Conservation (phyloP, 2,888 invertebrate species). For the Hemaris fuciformis region DNA sequence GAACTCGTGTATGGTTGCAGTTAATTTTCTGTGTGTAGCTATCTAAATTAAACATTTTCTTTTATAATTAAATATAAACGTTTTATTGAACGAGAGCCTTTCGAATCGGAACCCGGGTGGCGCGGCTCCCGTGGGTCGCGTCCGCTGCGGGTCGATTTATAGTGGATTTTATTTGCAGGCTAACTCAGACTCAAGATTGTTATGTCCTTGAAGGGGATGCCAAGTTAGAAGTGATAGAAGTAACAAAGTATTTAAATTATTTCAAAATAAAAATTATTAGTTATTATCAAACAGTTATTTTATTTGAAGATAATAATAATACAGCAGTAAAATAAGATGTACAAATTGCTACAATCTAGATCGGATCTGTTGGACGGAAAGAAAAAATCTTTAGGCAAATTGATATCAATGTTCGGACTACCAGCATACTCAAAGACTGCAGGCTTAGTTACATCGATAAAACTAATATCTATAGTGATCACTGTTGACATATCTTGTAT, state of each 20-base stretch:
- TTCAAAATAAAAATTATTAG: conserved; percentile 77
- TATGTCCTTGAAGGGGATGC: conserved; percentile 65
- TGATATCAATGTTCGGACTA: conserved; percentile 84
- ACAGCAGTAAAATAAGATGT: conserved; percentile 27
- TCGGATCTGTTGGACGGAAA: conserved; percentile 67
- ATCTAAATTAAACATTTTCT: conserved; percentile 66
- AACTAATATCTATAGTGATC: conserved; percentile 59
- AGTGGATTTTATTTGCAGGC: conserved; percentile 73
- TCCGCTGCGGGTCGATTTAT: conserved; percentile 31
- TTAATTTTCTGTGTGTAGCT: conserved; percentile 66
- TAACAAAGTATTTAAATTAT: conserved; percentile 78
- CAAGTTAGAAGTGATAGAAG: conserved; percentile 75
- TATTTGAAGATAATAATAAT: conserved; percentile 51
- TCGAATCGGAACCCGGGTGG: not conserved
- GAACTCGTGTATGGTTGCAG: conserved; percentile 66
- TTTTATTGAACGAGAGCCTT: conserved; percentile 43
- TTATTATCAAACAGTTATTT: conserved; percentile 66
- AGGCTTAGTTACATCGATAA: conserved; percentile 60
- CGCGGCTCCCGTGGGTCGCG: not conserved
- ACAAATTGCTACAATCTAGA: conserved; percentile 22
- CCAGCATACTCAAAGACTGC: conserved; percentile 68
- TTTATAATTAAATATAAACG: conserved; percentile 52
- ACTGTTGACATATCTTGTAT: conserved; percentile 49
- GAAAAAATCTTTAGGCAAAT: conserved; percentile 87
- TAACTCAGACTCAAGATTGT: conserved; percentile 56